Percentiles rank a stretch among this genome's conserved stretches.
Evolutionary conservation across 2,888 invertebrate genomes (phyloP).

Genomic region (Aromia moschata): DNA sequence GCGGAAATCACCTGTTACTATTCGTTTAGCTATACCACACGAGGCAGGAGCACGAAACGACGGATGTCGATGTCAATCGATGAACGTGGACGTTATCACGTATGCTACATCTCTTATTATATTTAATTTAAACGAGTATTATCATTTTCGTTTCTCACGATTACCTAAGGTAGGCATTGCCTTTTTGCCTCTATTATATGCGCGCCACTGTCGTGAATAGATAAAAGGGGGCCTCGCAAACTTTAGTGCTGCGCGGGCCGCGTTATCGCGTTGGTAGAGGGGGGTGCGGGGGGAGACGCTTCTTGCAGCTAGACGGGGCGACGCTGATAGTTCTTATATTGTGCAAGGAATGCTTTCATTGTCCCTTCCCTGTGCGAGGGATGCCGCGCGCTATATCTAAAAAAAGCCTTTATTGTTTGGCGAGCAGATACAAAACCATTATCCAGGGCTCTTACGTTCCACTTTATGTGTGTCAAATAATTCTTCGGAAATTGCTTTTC

Average conservation of each 20-base stretch:
- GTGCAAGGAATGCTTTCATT: constrained; percentile 33
- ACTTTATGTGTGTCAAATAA: constrained; percentile 16
- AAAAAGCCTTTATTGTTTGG: constrained; percentile 22
- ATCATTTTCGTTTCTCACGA: too few relatives aligned
- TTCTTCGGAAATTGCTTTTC: not conserved
- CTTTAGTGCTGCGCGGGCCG: constrained; percentile 31
- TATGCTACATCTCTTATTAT: too few relatives aligned
- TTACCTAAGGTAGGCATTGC: constrained; percentile 22
- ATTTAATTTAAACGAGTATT: too few relatives aligned
- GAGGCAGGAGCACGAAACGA: too few relatives aligned
- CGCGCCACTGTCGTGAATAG: constrained; percentile 40
- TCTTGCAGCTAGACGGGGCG: constrained; percentile 17
- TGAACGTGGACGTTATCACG: too few relatives aligned
- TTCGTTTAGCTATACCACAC: too few relatives aligned
- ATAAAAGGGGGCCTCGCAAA: constrained; percentile 37
- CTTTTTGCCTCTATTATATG: constrained; percentile 15
- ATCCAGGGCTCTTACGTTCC: constrained; percentile 2
- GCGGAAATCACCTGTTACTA: too few relatives aligned
- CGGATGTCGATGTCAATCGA: too few relatives aligned
- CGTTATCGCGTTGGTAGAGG: constrained; percentile 31
- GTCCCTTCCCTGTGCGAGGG: constrained; percentile 14
- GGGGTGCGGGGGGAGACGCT: constrained; percentile 29
- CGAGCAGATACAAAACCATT: constrained; percentile 26
- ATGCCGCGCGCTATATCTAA: constrained; percentile 21
- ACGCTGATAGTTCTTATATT: constrained; percentile 39